Evolutionary conservation across 2,113 vertebrate species (phyloP).

Genomic region (Lontra canadensis): DNA sequence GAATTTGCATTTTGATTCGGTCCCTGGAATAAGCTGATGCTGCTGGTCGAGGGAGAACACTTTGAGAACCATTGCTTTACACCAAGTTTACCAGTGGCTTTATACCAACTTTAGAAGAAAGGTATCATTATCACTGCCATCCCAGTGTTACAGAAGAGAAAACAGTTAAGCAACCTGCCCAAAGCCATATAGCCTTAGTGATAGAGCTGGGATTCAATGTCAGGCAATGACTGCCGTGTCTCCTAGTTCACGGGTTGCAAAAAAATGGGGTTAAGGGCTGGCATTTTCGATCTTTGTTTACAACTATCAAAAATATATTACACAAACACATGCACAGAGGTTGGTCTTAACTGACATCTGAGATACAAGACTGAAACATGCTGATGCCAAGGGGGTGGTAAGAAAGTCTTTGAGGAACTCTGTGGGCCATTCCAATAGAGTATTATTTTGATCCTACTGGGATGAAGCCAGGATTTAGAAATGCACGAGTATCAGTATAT

Average conservation of each 20-base stretch:
- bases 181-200: neutral
- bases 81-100: neutral
- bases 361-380: neutral
- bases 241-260: neutral
- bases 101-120: neutral
- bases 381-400: neutral
- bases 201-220: neutral
- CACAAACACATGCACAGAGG: neutral
- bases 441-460: neutral
- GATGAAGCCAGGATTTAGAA: constrained; percentile 22
- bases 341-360: neutral
- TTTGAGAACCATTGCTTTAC: neutral
- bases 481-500: neutral
- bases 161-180: neutral
- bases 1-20: neutral
- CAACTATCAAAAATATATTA: neutral
- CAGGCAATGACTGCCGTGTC: neutral
- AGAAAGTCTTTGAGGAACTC: constrained; percentile 10
- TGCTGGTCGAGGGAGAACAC: neutral
- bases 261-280: neutral
- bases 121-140: neutral
- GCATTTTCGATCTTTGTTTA: constrained; percentile 24
- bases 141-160: neutral
- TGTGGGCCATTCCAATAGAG: neutral
- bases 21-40: neutral